phyloP scores from a whole-genome alignment of 2,797 vertebrate species.

The Coreius guichenoti region DNA sequence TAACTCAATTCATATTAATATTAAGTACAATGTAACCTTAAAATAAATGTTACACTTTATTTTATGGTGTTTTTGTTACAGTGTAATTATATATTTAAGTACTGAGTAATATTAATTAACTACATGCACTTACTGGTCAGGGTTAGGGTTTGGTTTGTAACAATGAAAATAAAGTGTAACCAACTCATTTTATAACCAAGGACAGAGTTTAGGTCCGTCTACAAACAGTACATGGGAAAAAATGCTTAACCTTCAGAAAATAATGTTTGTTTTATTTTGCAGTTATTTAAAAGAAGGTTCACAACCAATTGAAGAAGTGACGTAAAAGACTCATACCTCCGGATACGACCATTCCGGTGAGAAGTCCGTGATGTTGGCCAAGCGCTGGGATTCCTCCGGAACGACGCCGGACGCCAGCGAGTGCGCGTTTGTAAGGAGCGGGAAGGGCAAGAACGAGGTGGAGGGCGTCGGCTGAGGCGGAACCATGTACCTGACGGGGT shows the following conservation, averaged over 20 bases:
- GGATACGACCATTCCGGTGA: slow-evolving; percentile 92
- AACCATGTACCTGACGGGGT: slow-evolving; percentile 74
- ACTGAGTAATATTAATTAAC: too few relatives aligned
- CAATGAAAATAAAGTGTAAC: too few relatives aligned
- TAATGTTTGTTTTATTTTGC: background rate
- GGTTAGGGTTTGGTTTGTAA: too few relatives aligned
- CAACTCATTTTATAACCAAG: background rate
- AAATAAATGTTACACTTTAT: too few relatives aligned
- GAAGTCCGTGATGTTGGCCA: slow-evolving; percentile 86
- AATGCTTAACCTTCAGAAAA: background rate
- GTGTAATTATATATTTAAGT: too few relatives aligned
- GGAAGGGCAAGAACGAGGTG: slow-evolving; percentile 72
- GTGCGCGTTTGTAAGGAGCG: slow-evolving; percentile 63
- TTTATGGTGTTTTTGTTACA: too few relatives aligned
- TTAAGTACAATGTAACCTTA: too few relatives aligned
- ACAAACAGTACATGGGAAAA: background rate
- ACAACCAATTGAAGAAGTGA: background rate
- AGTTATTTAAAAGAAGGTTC: background rate
- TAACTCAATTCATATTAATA: too few relatives aligned
- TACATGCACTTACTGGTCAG: too few relatives aligned
- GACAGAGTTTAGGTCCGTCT: background rate
- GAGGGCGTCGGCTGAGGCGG: slow-evolving; percentile 73
- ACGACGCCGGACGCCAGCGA: slow-evolving; percentile 15
- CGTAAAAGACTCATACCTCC: slow-evolving; percentile 72
- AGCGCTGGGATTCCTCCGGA: slow-evolving; percentile 51